Evolutionary conservation across 2,888 invertebrate species (phyloP).

Genomic region (Volucella inflata): DNA sequence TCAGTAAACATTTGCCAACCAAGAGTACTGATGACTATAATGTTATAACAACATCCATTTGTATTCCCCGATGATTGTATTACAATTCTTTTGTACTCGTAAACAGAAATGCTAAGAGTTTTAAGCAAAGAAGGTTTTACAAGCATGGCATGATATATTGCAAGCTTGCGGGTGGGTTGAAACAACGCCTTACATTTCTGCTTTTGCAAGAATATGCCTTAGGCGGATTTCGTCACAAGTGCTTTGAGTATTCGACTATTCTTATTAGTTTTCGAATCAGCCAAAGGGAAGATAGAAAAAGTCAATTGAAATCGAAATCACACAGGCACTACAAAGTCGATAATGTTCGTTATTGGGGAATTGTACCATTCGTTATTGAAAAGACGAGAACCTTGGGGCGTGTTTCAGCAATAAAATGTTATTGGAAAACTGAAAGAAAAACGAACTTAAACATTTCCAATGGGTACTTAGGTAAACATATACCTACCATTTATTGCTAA

Average conservation of each 20-base stretch:
- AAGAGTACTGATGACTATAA: too few species aligned
- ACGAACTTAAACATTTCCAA: slow-evolving; percentile 57
- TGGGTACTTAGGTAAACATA: slow-evolving; percentile 53
- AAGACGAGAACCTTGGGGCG: slow-evolving; percentile 72
- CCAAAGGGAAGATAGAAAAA: slow-evolving; percentile 72
- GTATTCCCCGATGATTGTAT: slow-evolving; percentile 1
- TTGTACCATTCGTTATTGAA: slow-evolving; percentile 72
- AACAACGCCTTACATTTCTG: slow-evolving; percentile 29
- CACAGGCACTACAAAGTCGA: slow-evolving; percentile 68
- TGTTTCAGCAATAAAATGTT: slow-evolving; percentile 73
- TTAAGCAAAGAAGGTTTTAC: slow-evolving; percentile 67
- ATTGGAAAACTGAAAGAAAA: slow-evolving; percentile 69
- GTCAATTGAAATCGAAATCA: slow-evolving; percentile 73
- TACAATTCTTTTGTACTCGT: slow-evolving; percentile 7
- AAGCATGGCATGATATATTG: slow-evolving; percentile 27
- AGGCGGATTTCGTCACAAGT: slow-evolving; percentile 62
- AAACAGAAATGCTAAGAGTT: slow-evolving; percentile 50
- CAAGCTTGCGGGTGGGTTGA: slow-evolving; percentile 36
- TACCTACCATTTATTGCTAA: slow-evolving; percentile 61
- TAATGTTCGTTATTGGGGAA: slow-evolving; percentile 73
- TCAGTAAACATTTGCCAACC: too few species aligned
- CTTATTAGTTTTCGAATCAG: slow-evolving; percentile 74
- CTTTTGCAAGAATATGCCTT: slow-evolving; percentile 45
- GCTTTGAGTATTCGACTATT: slow-evolving; percentile 71
- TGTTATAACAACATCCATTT: neutral